Evolutionary conservation across 2,113 vertebrate species (phyloP), one percentile per base, ranked within the genome.

Genomic region (Epinephelus lanceolatus): DNA sequence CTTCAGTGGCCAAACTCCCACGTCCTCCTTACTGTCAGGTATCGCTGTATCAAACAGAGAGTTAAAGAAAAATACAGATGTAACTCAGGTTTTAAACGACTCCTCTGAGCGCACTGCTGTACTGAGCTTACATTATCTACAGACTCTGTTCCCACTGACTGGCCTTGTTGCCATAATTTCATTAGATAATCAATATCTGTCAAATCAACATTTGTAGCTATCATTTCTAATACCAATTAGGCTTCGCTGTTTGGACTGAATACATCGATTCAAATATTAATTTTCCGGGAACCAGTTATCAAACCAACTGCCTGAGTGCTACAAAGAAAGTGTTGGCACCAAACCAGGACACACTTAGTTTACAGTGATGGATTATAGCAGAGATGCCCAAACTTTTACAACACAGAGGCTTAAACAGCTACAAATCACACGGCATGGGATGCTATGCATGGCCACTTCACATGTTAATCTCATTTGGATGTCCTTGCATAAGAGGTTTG

Each of bases 131-230:
- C 10, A 80, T 77, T 49, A 80, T 55, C 33, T 21, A 49, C 7
- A 51, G 19, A 73, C 19, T 18, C 25, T 66, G 80, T 78, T 61
- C 40, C 56, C 59, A 74, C 77, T 72, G 37, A 79, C 61, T 15
- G 53, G 27, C 84, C 71, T 33, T 49, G 55, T 69, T 70, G 55
- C 71, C 27, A 37, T 83, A 72, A 78, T 89, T 80, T 66, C 53
- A 83, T 80, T 82, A 57, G 25, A 84, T 55, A 67, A 87, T 92
- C 89, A 73, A 83, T 88, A 89, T 76, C 78, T 84, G 80, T 85
- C 81, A 52, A 72, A 86, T 84, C 80, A 85, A 81, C 76, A 83
- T 88, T 71, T 81, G 47, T 78, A 78, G 65, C 70, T 27, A 62
- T 85, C 17, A 59, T 85, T 72, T 80, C 33, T 18, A 30, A 83